These are phyloP conservation scores for Amphiprion clarkii DNA, from an alignment of 2,797 vertebrate genomes.

Conservation along the genomic window DNA sequence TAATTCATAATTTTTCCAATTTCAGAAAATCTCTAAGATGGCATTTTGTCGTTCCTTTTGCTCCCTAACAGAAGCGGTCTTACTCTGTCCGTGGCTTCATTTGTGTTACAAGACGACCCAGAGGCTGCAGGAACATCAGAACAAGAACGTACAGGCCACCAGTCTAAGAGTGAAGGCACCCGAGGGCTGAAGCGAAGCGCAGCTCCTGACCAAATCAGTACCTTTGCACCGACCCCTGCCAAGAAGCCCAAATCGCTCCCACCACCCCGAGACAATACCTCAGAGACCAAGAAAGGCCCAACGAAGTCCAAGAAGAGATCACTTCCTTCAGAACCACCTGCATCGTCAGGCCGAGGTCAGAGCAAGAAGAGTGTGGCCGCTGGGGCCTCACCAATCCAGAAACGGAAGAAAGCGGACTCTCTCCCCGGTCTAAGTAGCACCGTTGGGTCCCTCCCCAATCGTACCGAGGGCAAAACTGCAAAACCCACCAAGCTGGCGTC, in stretches of 20 bases:
- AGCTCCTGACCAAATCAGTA: conserved; percentile 94
- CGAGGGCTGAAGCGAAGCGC: conserved; percentile 95
- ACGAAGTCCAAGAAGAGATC: conserved; percentile 96
- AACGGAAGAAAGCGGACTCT: conserved; percentile 97
- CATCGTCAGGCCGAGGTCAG: conserved; percentile 92
- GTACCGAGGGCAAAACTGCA: conserved; percentile 94
- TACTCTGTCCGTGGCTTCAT: conserved; percentile 91
- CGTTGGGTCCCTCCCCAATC: conserved; percentile 92
- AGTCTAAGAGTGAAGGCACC: conserved; percentile 93
- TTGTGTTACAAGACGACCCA: conserved; percentile 92
- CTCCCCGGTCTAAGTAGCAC: conserved; percentile 92
- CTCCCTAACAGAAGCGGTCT: conserved; percentile 91
- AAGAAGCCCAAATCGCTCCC: conserved; percentile 95
- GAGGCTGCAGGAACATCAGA: conserved; percentile 94
- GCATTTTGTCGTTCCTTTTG: conserved; percentile 57
- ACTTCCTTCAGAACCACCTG: conserved; percentile 87
- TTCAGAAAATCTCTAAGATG: conserved; percentile 30
- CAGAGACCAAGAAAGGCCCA: conserved; percentile 87
- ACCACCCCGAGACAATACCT: conserved; percentile 82
- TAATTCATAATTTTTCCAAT: conserved; percentile 14
- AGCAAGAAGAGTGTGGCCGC: conserved; percentile 93
- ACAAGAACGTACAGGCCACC: conserved; percentile 91
- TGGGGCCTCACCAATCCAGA: conserved; percentile 92
- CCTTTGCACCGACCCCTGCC: conserved; percentile 92
- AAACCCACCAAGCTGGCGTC: conserved; percentile 99